Evolutionary conservation across 1,140 invertebrate genomes (phyloP).

Genomic region (Drosophila rufa): DNA sequence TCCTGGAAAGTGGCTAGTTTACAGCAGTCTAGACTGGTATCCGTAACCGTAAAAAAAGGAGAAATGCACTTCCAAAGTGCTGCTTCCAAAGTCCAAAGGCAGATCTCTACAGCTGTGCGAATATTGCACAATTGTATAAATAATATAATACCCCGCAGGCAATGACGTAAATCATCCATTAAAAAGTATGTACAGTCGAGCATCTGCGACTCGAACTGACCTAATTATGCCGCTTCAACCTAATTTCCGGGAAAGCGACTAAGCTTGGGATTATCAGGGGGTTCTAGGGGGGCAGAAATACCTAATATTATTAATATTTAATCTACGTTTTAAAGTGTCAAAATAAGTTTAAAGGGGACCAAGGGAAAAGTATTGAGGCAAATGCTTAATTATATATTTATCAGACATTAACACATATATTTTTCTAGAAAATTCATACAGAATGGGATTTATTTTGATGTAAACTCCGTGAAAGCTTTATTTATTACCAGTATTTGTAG

Average conservation of each 20-base stretch:
- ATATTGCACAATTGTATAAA: conserved; percentile 40
- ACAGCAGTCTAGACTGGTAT: not conserved
- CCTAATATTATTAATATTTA: not conserved
- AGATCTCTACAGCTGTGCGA: conserved; percentile 22
- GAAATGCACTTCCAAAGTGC: conserved; percentile 32
- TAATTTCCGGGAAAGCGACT: not conserved
- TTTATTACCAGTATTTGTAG: not conserved
- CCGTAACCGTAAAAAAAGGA: conserved; percentile 10
- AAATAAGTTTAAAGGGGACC: too few relatives aligned
- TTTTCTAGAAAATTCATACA: not conserved
- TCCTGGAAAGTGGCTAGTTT: conserved; percentile 1
- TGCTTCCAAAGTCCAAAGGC: conserved; percentile 66
- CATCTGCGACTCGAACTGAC: conserved; percentile 30
- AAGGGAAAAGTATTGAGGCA: too few relatives aligned
- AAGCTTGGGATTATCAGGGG: not conserved
- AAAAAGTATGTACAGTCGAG: conserved; percentile 26
- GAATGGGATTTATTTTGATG: not conserved
- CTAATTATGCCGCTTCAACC: conserved; percentile 14
- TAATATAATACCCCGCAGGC: conserved; percentile 8
- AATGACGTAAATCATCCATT: conserved; percentile 47
- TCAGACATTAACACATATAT: not conserved
- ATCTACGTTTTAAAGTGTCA: not conserved
- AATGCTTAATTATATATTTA: not conserved
- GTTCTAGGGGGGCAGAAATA: not conserved
- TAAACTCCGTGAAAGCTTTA: not conserved